phyloP scores from a whole-genome alignment of 2,888 invertebrate species.

The Folsomia candida region DNA sequence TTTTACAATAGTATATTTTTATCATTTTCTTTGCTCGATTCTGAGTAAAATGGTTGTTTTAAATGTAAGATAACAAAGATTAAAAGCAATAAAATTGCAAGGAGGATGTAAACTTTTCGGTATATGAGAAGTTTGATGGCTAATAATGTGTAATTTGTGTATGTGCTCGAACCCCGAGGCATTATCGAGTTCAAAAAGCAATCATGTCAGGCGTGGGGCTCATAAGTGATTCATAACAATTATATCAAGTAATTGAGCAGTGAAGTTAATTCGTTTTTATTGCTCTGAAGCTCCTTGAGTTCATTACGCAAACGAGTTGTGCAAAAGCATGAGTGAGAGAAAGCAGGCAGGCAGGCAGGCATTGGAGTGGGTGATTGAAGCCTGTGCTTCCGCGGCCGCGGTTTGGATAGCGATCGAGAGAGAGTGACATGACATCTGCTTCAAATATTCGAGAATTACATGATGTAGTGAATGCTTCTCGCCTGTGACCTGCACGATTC shows the following conservation, averaged over 20 bases:
- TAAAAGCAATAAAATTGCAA: too few relatives aligned
- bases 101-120: too few relatives aligned
- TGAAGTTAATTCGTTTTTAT: slow-evolving; percentile 4
- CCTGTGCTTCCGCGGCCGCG: not conserved
- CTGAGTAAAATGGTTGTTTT: too few relatives aligned
- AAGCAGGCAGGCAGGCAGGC: not conserved
- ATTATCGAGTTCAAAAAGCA: not conserved
- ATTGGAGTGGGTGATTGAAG: not conserved
- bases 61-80: too few relatives aligned
- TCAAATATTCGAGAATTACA: not conserved
- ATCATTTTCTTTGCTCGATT: too few relatives aligned
- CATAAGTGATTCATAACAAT: slow-evolving; percentile 4
- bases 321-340: not conserved
- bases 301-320: not conserved
- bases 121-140: too few relatives aligned
- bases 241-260: slow-evolving; percentile 2
- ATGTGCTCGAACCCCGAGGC: too few relatives aligned
- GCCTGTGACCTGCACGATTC: not conserved
- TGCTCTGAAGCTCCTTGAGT: not conserved
- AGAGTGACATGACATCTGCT: not conserved
- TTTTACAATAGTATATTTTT: too few relatives aligned
- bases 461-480: not conserved
- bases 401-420: not conserved
- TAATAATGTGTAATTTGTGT: too few relatives aligned
- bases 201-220: not conserved